Conservation (phyloP, 2,888 invertebrate species). For the Prenolepis imparis region DNA sequence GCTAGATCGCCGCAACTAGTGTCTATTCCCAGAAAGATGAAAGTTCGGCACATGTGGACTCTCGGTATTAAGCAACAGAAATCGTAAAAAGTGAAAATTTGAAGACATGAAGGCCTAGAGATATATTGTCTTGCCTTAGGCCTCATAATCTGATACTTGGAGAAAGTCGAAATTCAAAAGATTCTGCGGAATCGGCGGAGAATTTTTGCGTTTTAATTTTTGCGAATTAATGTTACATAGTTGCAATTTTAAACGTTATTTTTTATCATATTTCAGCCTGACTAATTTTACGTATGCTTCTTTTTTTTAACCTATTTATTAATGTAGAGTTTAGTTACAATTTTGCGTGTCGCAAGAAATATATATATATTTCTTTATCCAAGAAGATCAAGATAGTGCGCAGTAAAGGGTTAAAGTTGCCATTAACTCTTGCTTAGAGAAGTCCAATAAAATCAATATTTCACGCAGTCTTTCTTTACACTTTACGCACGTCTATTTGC, state of each 20-base stretch:
- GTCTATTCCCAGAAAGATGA: conserved; percentile 8
- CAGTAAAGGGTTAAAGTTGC: conserved; percentile 10
- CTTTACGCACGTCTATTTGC: conserved; percentile 23
- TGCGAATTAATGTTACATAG: not conserved
- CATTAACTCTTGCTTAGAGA: not conserved
- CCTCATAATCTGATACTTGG: not conserved
- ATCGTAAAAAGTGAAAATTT: conserved; percentile 53
- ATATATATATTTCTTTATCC: not conserved
- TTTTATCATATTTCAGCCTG: not conserved
- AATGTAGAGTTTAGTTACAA: conserved; percentile 6
- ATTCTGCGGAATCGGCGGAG: no score
- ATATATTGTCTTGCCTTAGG: conserved; percentile 20
- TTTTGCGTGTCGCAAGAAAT: not conserved
- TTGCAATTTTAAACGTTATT: no score
- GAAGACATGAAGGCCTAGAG: not conserved
- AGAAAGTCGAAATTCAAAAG: conserved; percentile 41
- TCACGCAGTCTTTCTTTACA: conserved; percentile 3
- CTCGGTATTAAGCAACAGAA: conserved; percentile 24
- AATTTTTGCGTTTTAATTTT: not conserved
- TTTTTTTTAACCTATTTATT: conserved; percentile 4
- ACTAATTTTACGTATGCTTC: not conserved
- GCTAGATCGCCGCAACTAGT: conserved; percentile 7
- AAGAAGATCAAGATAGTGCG: conserved; percentile 19
- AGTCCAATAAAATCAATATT: conserved; percentile 37
- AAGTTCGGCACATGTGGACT: conserved; percentile 25